Percentiles rank a stretch among this genome's conserved stretches.
Evolutionary conservation across 2,113 vertebrate genomes (phyloP).

Genomic region (Saccopteryx bilineata): DNA sequence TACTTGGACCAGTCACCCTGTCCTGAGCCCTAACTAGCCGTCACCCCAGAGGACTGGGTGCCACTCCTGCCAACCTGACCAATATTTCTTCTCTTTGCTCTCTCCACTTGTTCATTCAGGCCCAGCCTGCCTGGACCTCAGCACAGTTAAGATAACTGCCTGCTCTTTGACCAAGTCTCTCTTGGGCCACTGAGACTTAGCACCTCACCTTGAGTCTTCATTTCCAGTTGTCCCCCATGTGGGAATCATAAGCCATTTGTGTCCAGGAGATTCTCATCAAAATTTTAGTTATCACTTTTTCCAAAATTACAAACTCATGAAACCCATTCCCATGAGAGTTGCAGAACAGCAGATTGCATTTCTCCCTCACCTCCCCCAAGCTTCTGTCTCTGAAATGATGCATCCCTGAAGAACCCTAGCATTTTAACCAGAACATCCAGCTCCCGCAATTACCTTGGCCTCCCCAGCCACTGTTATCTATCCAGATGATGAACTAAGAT

Average conservation of each 20-base stretch:
- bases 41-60: neutral
- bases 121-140: neutral
- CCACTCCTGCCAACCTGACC: neutral
- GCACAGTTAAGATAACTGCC: neutral
- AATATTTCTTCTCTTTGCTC: neutral
- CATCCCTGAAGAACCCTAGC: neutral
- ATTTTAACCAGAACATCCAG: neutral
- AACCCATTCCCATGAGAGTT: neutral
- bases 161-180: neutral
- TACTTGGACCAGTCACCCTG: neutral
- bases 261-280: neutral
- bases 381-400: neutral
- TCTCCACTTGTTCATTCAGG: neutral
- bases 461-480: neutral
- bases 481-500: neutral
- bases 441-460: neutral
- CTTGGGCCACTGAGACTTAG: neutral
- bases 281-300: constrained; percentile 24
- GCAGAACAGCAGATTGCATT: neutral
- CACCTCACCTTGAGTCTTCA: neutral
- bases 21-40: neutral
- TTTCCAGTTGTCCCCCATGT: neutral
- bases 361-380: neutral
- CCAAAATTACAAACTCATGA: constrained; percentile 17
- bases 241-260: neutral